phyloP scores from a whole-genome alignment of 2,113 vertebrate species.

The Myiozetetes cayanensis region DNA sequence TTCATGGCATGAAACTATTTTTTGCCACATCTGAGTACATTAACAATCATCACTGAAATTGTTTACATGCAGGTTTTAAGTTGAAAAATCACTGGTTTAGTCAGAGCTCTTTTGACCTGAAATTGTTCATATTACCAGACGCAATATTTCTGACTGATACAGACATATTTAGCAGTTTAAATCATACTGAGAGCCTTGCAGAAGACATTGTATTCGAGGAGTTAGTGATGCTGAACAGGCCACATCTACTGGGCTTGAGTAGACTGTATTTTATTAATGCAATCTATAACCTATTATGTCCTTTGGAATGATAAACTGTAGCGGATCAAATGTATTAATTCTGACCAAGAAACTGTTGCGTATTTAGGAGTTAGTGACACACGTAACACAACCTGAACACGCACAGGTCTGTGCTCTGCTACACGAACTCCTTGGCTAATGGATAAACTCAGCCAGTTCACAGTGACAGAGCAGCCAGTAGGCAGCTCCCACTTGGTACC shows the following conservation, averaged over 20 bases:
- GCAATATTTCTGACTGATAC: not conserved
- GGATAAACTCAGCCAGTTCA: not conserved
- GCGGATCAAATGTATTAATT: not conserved
- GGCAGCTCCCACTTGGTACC: rapidly evolving
- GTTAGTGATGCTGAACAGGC: not conserved
- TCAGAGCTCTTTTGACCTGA: not conserved
- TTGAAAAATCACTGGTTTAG: not conserved
- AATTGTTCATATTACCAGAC: rapidly evolving
- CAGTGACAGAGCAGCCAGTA: not conserved
- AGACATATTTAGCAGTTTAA: not conserved
- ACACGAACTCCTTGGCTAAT: not conserved
- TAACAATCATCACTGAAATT: not conserved
- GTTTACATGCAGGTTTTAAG: not conserved
- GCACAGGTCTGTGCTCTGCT: not conserved
- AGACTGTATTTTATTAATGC: not conserved
- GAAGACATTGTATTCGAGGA: not conserved
- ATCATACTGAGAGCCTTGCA: not conserved
- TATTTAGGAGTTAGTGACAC: not conserved
- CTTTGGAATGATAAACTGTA: not conserved
- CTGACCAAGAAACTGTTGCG: not conserved
- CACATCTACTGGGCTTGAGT: not conserved
- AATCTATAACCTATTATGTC: not conserved
- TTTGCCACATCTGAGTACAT: not conserved
- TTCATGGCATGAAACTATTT: not conserved
- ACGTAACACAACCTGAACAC: rapidly evolving